These are phyloP conservation scores for Tinamus major DNA, from an alignment of 2,797 vertebrate genomes.

Conservation along the genomic window DNA sequence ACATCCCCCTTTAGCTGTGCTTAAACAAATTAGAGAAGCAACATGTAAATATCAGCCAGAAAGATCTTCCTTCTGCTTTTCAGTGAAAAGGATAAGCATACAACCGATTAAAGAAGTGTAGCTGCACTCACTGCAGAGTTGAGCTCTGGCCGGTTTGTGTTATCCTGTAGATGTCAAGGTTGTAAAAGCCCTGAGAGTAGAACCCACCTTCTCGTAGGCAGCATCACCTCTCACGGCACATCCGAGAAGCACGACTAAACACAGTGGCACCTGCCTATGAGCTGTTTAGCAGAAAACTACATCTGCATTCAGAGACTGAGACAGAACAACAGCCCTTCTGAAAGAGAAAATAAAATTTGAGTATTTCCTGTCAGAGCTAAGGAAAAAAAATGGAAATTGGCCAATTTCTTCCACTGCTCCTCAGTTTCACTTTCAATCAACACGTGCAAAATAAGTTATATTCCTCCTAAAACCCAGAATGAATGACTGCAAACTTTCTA, in stretches of 20 bases:
- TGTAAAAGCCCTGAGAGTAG: neutral
- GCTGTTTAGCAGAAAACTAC: neutral
- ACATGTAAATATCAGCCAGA: neutral
- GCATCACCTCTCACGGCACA: neutral
- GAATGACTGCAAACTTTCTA: neutral
- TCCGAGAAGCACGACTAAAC: neutral
- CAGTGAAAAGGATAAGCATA: neutral
- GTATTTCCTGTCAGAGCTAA: neutral
- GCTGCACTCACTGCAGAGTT: neutral
- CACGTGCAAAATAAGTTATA: fast-evolving
- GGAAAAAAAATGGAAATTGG: neutral
- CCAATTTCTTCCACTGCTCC: neutral
- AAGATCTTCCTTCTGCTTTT: slow-evolving; percentile 1
- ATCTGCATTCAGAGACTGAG: neutral
- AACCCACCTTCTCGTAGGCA: neutral
- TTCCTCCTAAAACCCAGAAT: neutral
- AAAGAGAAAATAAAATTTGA: neutral
- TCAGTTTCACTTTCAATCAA: slow-evolving; percentile 28
- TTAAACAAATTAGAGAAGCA: neutral
- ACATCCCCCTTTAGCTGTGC: neutral
- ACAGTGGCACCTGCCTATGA: neutral
- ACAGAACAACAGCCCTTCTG: neutral
- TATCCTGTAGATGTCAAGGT: slow-evolving; percentile 37
- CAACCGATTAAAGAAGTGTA: neutral
- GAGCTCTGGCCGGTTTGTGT: neutral